These are phyloP conservation scores for Muscidifurax raptorellus DNA, from an alignment of 1,140 invertebrate species.

Conservation along the genomic window DNA sequence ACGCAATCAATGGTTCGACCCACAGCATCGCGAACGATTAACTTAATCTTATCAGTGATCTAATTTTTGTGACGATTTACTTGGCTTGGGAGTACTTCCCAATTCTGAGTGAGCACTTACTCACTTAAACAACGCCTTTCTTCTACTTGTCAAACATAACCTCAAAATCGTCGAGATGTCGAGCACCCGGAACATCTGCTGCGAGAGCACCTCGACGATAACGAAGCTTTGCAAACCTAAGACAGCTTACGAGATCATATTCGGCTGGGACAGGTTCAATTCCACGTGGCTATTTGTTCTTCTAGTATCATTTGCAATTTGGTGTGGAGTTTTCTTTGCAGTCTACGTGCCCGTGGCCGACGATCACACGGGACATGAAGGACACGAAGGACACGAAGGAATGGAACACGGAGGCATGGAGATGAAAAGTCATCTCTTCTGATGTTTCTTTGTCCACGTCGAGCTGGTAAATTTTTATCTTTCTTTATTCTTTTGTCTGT, in stretches of 20 bases:
- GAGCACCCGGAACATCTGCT: constrained; percentile 32
- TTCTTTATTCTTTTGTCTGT: background rate
- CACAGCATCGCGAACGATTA: background rate
- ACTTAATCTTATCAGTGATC: background rate
- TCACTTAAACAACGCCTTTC: background rate
- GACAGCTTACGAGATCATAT: constrained; percentile 6
- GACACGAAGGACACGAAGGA: background rate
- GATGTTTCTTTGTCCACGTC: background rate
- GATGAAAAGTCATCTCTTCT: constrained; percentile 7
- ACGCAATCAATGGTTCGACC: background rate
- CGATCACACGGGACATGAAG: background rate
- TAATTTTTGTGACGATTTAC: background rate
- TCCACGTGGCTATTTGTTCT: background rate
- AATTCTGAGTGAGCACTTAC: background rate
- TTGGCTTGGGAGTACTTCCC: background rate
- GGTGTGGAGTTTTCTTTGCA: constrained; percentile 17
- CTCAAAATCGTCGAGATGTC: background rate
- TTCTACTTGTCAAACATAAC: background rate
- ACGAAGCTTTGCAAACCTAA: background rate
- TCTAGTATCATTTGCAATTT: constrained; percentile 14
- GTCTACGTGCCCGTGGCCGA: background rate
- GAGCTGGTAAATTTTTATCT: background rate
- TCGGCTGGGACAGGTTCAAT: constrained; percentile 46
- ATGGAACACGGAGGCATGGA: background rate
- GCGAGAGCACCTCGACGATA: background rate